These are phyloP conservation scores for Aphis gossypii DNA, from an alignment of 1,140 invertebrate species.

Conservation along the genomic window DNA sequence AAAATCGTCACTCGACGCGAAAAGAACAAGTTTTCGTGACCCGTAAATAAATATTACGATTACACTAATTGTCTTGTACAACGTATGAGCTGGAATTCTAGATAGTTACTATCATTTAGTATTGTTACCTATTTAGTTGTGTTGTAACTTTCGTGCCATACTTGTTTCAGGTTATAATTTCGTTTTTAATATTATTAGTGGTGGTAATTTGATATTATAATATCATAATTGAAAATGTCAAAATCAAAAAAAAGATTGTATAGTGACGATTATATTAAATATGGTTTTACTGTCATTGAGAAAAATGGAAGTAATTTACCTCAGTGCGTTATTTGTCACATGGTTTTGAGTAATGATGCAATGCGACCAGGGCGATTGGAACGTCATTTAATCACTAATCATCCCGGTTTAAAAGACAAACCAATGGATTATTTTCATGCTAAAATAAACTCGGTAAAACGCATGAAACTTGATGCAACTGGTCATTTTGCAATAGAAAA, in stretches of 20 bases:
- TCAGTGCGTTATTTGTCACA: slow-evolving; percentile 57
- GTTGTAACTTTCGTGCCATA: slow-evolving; percentile 7
- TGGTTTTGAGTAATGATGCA: slow-evolving; percentile 59
- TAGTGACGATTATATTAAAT: slow-evolving; percentile 59
- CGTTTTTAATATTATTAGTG: slow-evolving; percentile 34
- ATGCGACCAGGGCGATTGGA: slow-evolving; percentile 54
- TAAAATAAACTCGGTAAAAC: slow-evolving; percentile 57
- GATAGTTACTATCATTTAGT: slow-evolving; percentile 31
- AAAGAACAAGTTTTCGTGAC: not conserved
- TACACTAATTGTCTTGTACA: slow-evolving; percentile 22
- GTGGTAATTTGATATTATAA: slow-evolving; percentile 41
- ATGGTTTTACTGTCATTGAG: slow-evolving; percentile 58
- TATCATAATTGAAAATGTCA: slow-evolving; percentile 52
- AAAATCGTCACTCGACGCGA: slow-evolving; percentile 32
- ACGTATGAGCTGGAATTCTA: too few species aligned
- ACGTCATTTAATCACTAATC: slow-evolving; percentile 58
- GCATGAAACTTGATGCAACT: slow-evolving; percentile 34
- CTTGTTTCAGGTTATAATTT: not conserved
- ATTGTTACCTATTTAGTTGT: slow-evolving; percentile 37
- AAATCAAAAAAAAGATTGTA: slow-evolving; percentile 58
- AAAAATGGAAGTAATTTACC: slow-evolving; percentile 55
- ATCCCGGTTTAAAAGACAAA: slow-evolving; percentile 55
- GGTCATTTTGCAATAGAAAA: slow-evolving; percentile 21
- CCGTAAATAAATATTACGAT: slow-evolving; percentile 27
- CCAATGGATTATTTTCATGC: slow-evolving; percentile 44